Conservation (phyloP, 1,140 invertebrate genomes). For the Drosophila sulfurigaster region DNA sequence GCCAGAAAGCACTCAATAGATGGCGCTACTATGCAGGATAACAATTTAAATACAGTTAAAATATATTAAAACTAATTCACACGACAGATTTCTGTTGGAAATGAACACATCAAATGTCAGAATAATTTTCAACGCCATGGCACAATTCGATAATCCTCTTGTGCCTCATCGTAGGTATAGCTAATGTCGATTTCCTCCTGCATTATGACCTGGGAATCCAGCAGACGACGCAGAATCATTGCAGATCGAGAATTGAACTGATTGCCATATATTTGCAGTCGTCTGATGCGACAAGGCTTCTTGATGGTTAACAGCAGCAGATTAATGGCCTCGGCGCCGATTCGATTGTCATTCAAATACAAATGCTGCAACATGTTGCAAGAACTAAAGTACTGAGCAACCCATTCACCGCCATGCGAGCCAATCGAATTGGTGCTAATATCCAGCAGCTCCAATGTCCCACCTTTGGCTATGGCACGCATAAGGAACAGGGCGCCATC, state of each 20-base stretch:
- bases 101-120: not conserved
- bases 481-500: conserved; percentile 65
- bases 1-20: conserved; percentile 30
- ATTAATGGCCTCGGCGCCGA: conserved; percentile 44
- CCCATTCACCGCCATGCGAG: conserved; percentile 64
- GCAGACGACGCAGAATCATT: conserved; percentile 60
- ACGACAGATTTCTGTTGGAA: not conserved
- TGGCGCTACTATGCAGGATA: conserved; percentile 19
- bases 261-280: conserved; percentile 64
- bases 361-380: conserved; percentile 55
- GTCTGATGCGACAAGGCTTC: conserved; percentile 54
- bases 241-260: conserved; percentile 52
- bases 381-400: conserved; percentile 57
- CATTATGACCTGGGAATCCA: conserved; percentile 57
- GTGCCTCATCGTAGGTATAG: conserved; percentile 56
- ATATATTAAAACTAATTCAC: not conserved
- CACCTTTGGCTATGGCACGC: conserved; percentile 42
- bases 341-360: conserved; percentile 61
- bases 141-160: conserved; percentile 60
- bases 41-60: not conserved
- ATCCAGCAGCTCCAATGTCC: conserved; percentile 51
- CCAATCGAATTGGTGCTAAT: conserved; percentile 68
- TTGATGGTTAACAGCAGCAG: conserved; percentile 61
- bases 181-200: conserved; percentile 66
- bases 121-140: conserved; percentile 52